Evolutionary conservation across 2,113 vertebrate genomes (phyloP), one percentile per base, ranked within the genome.

Genomic region (Prionailurus bengalensis): DNA sequence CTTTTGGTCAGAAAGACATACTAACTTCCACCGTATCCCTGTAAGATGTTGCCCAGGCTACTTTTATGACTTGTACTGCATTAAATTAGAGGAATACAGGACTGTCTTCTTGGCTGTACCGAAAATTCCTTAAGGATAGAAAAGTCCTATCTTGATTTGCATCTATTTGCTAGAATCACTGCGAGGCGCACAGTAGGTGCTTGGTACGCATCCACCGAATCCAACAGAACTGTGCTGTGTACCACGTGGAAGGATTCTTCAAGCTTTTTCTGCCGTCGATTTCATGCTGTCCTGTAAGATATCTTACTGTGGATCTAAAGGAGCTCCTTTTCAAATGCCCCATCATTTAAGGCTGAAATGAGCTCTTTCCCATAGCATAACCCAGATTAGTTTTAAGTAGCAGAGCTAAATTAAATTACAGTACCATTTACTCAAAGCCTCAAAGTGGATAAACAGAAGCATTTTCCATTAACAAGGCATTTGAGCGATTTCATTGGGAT

Each of bases 391-490:
- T 93, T 96, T 96, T 73, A 92, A 95, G 51, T 55, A 92, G 74
- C 42, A 88, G 80, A 33, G 31, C 23, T 86, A 80, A 97, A 97
- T 45, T 95, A 27, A 96, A 94, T 94, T 90, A 96, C 1, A 80
- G 58, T 71, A 80, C 10, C 65, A 94, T 96, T 93, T 55, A 92
- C 17, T 94, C 31, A 92, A 97, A 97, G n/a, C 10, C 25, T 96
- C 70, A 90, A 88, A 93, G 78, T 70, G 29, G 45, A 93, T 70
- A 94, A 85, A 96, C 66, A 94, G 66, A 97, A 93, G 70, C 89
- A 95, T 11, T 95, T 58, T 86, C 95, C 14, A 90, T 33, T 55
- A 88, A 95, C n/a, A 89, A 95, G 33, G 53, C 31, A 96, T 92
- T 51, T 92, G 25, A 86, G 33, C 51, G 86, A 97, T 92, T 91